A percentile compares a stretch with the other conserved stretches of the same genome.
These are phyloP conservation scores for Porites lobata DNA, from an alignment of 92 coral and sea anemone species.

Conservation along the genomic window DNA sequence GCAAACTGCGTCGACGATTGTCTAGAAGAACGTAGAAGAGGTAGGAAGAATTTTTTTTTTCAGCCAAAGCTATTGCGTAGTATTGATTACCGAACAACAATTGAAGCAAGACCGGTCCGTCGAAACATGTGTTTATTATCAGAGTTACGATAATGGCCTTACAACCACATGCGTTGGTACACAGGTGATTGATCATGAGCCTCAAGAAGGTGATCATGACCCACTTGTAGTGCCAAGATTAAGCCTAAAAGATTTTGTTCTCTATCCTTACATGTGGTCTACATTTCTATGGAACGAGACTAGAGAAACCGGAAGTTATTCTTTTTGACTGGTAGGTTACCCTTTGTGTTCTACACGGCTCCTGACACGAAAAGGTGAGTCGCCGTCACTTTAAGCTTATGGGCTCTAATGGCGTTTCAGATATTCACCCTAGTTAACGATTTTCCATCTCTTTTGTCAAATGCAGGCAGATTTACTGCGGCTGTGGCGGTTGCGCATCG, in stretches of 20 bases:
- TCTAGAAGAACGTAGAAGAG: too few species aligned
- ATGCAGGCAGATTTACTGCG: constrained; percentile 51
- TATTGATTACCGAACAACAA: too few species aligned
- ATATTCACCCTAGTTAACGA: constrained; percentile 54
- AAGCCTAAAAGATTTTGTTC: constrained; percentile 32
- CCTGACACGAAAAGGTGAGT: constrained; percentile 1
- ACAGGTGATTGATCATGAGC: too few species aligned
- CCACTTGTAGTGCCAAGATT: neutral
- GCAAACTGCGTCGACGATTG: too few species aligned
- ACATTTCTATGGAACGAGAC: constrained; percentile 75
- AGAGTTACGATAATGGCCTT: too few species aligned
- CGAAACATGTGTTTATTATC: too few species aligned
- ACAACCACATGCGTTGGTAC: too few species aligned
- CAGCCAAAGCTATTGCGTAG: too few species aligned
- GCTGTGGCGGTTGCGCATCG: constrained; percentile 68
- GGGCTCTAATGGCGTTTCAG: constrained; percentile 56
- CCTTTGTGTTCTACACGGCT: constrained; percentile 36
- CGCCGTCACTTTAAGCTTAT: constrained; percentile 53
- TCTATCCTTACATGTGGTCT: constrained; percentile 63
- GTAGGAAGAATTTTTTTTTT: too few species aligned
- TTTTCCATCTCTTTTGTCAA: constrained; percentile 39
- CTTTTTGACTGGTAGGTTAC: neutral
- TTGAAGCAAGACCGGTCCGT: too few species aligned
- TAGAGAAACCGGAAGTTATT: constrained; percentile 29
- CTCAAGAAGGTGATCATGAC: too few species aligned